phyloP scores from a whole-genome alignment of 2,797 vertebrate species.

The Rousettus madagascariensis region DNA sequence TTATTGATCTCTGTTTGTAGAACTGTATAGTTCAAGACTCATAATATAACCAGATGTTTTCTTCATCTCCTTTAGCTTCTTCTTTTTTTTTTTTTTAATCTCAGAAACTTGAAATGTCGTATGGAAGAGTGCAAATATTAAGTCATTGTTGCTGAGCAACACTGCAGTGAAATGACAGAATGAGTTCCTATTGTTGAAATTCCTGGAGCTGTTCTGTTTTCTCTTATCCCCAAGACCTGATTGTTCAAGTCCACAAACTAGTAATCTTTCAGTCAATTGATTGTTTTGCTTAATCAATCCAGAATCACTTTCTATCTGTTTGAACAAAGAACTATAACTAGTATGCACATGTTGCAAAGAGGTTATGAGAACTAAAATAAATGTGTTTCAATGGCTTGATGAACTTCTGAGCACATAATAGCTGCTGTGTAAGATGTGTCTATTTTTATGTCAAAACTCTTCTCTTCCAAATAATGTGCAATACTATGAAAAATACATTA shows the following conservation, averaged over 20 bases:
- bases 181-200: neutral
- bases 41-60: neutral
- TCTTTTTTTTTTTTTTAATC: neutral
- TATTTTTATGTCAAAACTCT: neutral
- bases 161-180: neutral
- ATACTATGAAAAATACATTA: neutral
- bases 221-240: neutral
- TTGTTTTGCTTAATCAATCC: neutral
- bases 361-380: neutral
- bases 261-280: neutral
- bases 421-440: neutral
- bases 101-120: neutral
- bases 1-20: neutral
- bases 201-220: neutral
- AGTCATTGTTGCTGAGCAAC: neutral
- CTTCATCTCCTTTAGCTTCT: neutral
- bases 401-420: neutral
- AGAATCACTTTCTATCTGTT: neutral
- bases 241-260: neutral
- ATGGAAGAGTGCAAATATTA: neutral
- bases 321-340: neutral
- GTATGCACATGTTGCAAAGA: neutral
- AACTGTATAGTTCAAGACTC: neutral
- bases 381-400: neutral
- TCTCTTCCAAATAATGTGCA: neutral